Percentiles rank a stretch among this genome's conserved stretches.
Evolutionary conservation across 2,888 invertebrate genomes (phyloP).

Genomic region (Zaprionus obscuricornis): DNA sequence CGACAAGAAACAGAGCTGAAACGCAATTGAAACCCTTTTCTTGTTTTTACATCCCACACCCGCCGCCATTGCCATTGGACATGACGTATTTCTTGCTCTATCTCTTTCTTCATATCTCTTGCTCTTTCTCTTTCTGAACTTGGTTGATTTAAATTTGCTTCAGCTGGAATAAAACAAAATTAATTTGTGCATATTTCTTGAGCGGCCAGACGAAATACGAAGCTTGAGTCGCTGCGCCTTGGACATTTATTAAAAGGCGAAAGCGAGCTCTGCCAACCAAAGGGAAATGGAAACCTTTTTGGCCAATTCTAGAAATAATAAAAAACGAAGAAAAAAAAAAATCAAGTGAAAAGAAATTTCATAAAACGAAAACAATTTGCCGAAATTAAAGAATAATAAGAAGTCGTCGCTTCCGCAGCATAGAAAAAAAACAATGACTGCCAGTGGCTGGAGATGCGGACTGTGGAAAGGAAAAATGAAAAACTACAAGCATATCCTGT

Average conservation of each 20-base stretch:
- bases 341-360: constrained; percentile 80
- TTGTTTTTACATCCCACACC: constrained; percentile 49
- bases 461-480: neutral
- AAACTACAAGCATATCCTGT: too few relatives aligned
- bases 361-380: constrained; percentile 83
- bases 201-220: constrained; percentile 73
- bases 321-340: constrained; percentile 47
- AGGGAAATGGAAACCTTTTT: constrained; percentile 65
- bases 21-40: constrained; percentile 73
- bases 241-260: constrained; percentile 76
- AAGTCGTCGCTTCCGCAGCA: constrained; percentile 35
- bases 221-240: constrained; percentile 43
- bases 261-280: constrained; percentile 55
- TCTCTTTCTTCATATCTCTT: too few relatives aligned
- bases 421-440: constrained; percentile 13
- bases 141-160: constrained; percentile 75
- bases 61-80: constrained; percentile 45
- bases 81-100: constrained; percentile 73
- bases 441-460: constrained; percentile 5
- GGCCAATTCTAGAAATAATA: constrained; percentile 66
- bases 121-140: too few relatives aligned
- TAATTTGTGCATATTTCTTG: constrained; percentile 80
- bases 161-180: constrained; percentile 72
- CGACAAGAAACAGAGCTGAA: constrained; percentile 9
- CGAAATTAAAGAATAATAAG: constrained; percentile 83